Conservation (phyloP, 2,113 vertebrate genomes). For the Camelus dromedarius region DNA sequence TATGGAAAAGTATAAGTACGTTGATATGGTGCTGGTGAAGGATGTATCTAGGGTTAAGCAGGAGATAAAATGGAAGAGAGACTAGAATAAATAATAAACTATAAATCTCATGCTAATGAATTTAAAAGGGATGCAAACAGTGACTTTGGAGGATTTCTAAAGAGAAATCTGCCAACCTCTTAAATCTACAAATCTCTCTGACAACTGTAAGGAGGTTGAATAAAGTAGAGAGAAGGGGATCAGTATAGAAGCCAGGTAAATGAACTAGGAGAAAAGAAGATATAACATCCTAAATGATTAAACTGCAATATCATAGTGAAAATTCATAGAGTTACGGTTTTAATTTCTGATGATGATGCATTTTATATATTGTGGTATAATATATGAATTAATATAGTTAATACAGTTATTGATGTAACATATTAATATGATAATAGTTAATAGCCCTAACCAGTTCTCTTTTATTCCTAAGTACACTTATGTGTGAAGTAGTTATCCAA, state of each 20-base stretch:
- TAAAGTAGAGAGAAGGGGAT: neutral
- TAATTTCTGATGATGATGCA: neutral
- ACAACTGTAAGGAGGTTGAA: neutral
- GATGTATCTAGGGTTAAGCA: neutral
- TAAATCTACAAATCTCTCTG: neutral
- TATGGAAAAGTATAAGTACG: neutral
- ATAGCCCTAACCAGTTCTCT: neutral
- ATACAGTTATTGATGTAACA: neutral
- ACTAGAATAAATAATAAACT: neutral
- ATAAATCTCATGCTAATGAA: neutral
- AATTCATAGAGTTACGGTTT: neutral
- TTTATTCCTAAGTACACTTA: neutral
- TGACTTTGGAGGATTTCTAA: neutral
- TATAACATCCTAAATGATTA: neutral
- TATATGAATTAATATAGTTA: neutral
- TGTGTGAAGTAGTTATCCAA: neutral
- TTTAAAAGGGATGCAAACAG: neutral
- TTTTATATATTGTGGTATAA: neutral
- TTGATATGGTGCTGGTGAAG: neutral
- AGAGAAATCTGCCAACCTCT: neutral
- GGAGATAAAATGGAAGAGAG: neutral
- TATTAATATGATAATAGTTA: neutral
- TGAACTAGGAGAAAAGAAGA: neutral
- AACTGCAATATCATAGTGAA: neutral
- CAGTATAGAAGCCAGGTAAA: neutral